Conservation (phyloP, 1,140 invertebrate genomes). For the Diachasma alloeum region DNA sequence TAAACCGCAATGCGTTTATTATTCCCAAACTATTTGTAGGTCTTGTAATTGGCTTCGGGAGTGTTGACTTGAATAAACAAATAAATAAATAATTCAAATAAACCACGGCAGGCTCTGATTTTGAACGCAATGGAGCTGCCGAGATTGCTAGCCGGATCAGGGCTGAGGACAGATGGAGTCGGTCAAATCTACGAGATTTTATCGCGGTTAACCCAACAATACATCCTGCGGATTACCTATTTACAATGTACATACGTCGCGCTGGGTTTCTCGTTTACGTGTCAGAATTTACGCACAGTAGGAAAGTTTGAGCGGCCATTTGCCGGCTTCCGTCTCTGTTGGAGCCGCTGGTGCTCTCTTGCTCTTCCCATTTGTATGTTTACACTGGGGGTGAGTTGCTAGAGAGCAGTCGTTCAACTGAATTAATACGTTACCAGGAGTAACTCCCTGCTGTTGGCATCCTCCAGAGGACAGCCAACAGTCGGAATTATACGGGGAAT, state of each 20-base stretch:
- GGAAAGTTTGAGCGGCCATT: background rate
- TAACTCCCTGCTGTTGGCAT: background rate
- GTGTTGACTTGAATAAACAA: too few relatives aligned
- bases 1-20: too few relatives aligned
- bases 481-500: background rate
- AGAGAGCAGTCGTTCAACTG: background rate
- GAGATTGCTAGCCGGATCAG: background rate
- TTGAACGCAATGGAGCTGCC: too few relatives aligned
- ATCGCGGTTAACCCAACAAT: constrained; percentile 17
- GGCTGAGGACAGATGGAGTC: background rate
- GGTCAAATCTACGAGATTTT: constrained; percentile 13
- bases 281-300: background rate
- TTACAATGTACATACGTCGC: background rate
- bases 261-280: background rate
- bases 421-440: background rate
- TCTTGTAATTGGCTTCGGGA: too few relatives aligned
- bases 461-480: background rate
- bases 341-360: background rate
- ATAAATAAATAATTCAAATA: too few relatives aligned
- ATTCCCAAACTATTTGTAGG: too few relatives aligned
- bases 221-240: constrained; percentile 18
- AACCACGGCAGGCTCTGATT: too few relatives aligned
- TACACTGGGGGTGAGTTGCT: background rate
- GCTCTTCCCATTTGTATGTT: background rate
- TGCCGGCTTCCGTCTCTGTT: background rate